Conservation (phyloP, 2,797 vertebrate genomes). For the Rhodeus uyekii region DNA sequence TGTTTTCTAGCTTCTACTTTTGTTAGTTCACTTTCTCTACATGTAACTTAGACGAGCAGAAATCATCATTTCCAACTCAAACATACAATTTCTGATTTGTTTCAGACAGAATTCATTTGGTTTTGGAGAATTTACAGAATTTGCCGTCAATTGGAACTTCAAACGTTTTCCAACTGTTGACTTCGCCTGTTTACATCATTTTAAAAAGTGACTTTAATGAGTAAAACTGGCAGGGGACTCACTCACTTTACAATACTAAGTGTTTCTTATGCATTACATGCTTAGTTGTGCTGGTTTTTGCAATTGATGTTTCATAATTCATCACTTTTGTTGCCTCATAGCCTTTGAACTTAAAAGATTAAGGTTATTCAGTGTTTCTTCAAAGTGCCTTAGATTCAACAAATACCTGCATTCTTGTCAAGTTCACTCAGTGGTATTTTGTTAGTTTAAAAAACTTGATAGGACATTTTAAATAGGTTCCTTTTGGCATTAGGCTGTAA, state of each 20-base stretch:
- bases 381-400: neutral
- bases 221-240: neutral
- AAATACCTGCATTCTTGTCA: neutral
- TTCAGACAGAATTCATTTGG: constrained; percentile 34
- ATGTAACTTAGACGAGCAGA: constrained; percentile 12
- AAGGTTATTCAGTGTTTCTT: neutral
- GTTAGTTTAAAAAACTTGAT: neutral
- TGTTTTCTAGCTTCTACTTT: constrained; percentile 24
- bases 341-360: neutral
- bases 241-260: neutral
- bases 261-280: neutral
- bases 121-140: constrained; percentile 15
- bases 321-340: neutral
- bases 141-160: neutral
- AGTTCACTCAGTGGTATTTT: neutral
- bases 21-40: constrained; percentile 17
- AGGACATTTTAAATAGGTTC: neutral
- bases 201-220: neutral
- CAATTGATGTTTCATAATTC: neutral
- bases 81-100: constrained; percentile 46
- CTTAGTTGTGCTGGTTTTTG: neutral
- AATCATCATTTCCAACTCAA: constrained; percentile 27
- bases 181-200: neutral
- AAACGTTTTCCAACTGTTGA: constrained; percentile 9
- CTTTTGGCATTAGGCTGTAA: neutral